Base-by-base conservation (phyloP, 2,113 vertebrate genomes). In the Eretmochelys imbricata region DNA sequence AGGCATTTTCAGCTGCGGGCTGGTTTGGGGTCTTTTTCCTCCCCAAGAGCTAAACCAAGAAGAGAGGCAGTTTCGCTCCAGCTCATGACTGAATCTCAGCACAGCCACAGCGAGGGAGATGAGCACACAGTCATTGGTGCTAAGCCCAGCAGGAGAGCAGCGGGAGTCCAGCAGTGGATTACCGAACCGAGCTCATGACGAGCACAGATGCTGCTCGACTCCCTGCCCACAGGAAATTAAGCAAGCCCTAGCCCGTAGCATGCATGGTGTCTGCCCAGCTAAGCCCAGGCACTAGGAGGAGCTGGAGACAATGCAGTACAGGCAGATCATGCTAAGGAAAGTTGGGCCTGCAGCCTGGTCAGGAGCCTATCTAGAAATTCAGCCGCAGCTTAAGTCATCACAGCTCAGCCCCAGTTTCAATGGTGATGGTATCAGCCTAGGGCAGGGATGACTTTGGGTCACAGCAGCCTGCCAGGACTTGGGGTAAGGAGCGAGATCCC, bases 391-490 rank as follows among this genome's bases (percentile, higher is more conserved):
- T 35, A 55, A 48, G 46, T 8, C 8, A 31, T n/a, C 72, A 10
- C 29, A 54, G 75, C 75, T 75, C 82, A 1, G 2, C 17, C 8
- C 19, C 1, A 19, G 8, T 72, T 72, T 20, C 35, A 5, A 9
- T 38, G 65, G n/a, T 1, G 17, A 4, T 38, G 35, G 35, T 5
- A 14, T 16, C 35, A 65, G 65, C 35, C 65, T 38, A 38, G 1
- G 17, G 24, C 79, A 0, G 84, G 27, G 35, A 48, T 76, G 27
- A 16, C 79, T 62, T 48, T 54, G 2, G 0, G n/a, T n/a, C 5
- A 5, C 46, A n/a, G 4, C 1, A 0, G 12, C 38, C 4, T 19
- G 1, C 51, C 24, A 72, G 65, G 65, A 38, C 51, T 0, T 0
- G 79, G 51, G n/a, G 59, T 53, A 76, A 35, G 84, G 29, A 48